These are phyloP conservation scores for Nezara viridula DNA, from an alignment of 2,888 invertebrate species.

Conservation along the genomic window DNA sequence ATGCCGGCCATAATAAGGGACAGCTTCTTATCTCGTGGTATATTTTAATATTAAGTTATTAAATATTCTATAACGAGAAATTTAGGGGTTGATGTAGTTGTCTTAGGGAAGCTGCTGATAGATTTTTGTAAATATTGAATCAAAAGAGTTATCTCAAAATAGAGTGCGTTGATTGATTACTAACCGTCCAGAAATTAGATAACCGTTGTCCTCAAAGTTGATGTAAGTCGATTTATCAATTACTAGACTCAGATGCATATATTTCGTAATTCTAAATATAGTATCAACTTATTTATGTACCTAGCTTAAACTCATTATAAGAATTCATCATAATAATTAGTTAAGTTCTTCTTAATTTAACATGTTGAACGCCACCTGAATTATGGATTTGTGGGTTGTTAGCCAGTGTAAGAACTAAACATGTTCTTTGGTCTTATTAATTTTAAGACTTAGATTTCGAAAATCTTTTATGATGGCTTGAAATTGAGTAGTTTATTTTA, in stretches of 20 bases:
- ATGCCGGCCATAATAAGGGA: constrained; percentile 7
- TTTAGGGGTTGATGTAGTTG: not conserved
- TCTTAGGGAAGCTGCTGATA: constrained; percentile 3
- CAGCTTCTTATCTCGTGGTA: not conserved
- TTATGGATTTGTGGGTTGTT: not conserved
- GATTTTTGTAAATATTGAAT: constrained; percentile 34
- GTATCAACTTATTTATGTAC: not conserved
- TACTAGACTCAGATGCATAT: not conserved
- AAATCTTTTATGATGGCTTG: not conserved
- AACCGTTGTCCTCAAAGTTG: not conserved
- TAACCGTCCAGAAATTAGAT: constrained; percentile 26
- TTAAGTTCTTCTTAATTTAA: not conserved
- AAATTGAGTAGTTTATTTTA: constrained; percentile 1
- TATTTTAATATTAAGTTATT: not conserved
- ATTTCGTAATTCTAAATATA: not conserved
- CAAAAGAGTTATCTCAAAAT: not conserved
- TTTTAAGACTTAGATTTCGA: not conserved
- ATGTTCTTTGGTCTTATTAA: not conserved
- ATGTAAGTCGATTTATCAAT: not conserved
- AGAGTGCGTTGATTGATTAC: not conserved
- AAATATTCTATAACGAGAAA: not conserved
- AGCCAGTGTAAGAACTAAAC: not conserved
- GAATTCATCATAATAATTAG: no score
- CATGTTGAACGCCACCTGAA: not conserved
- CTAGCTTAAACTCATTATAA: not conserved